phyloP scores from a whole-genome alignment of 2,888 invertebrate species.

The Pollenia labialis region DNA sequence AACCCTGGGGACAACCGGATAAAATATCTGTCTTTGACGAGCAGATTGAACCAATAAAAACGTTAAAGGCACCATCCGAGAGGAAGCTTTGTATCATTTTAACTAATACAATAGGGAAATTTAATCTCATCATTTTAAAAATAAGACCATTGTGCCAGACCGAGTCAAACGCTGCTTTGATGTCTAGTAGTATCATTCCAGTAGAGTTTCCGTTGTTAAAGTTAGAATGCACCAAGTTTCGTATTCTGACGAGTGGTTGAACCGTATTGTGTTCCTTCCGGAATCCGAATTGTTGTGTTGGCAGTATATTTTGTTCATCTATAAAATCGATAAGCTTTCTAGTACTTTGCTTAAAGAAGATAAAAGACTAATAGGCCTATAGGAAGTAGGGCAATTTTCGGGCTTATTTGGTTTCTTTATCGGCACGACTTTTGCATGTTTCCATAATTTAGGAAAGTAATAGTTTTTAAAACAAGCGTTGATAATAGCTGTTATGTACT shows the following conservation, averaged over 20 bases:
- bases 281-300: too few relatives aligned
- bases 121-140: not conserved
- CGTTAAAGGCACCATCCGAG: too few relatives aligned
- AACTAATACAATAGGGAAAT: not conserved
- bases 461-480: too few relatives aligned
- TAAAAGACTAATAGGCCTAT: not conserved
- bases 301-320: not conserved
- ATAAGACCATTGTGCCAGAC: not conserved
- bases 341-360: not conserved
- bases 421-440: too few relatives aligned
- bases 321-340: not conserved
- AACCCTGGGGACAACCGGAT: too few relatives aligned
- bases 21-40: too few relatives aligned
- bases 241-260: not conserved
- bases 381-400: not conserved
- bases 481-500: too few relatives aligned
- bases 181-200: not conserved
- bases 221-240: not conserved
- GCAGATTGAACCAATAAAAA: too few relatives aligned
- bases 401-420: too few relatives aligned
- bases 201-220: not conserved
- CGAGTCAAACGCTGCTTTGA: not conserved
- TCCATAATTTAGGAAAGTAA: too few relatives aligned
- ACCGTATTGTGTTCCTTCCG: conserved; percentile 3
- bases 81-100: too few relatives aligned